These are phyloP conservation scores for Liparis tanakae DNA, from an alignment of 2,797 vertebrate genomes.

Conservation along the genomic window DNA sequence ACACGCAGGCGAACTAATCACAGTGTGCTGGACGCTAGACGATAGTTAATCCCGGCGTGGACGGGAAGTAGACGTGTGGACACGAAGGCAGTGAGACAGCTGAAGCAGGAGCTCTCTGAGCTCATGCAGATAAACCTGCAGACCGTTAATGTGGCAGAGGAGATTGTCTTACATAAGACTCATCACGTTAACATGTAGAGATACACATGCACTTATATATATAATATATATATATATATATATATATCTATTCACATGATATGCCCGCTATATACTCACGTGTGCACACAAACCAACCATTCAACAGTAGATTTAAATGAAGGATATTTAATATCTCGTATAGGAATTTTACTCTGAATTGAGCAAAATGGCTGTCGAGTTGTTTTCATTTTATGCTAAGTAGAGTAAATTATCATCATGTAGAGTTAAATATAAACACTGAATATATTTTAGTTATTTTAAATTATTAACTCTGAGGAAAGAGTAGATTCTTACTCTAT, in stretches of 20 bases:
- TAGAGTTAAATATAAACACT: too few species aligned
- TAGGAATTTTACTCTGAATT: background rate
- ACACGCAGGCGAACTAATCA: slow-evolving; percentile 47
- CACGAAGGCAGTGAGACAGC: slow-evolving; percentile 81
- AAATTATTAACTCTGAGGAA: too few species aligned
- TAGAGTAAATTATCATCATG: too few species aligned
- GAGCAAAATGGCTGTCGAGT: too few species aligned
- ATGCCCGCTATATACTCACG: slow-evolving; percentile 9
- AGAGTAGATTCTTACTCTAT: too few species aligned
- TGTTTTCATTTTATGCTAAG: too few species aligned
- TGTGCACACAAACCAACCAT: slow-evolving; percentile 39
- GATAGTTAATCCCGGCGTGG: slow-evolving; percentile 46
- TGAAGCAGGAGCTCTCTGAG: slow-evolving; percentile 63
- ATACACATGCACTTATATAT: slow-evolving; percentile 48
- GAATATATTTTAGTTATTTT: too few species aligned
- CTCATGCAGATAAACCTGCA: slow-evolving; percentile 57
- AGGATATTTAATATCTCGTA: slow-evolving; percentile 48
- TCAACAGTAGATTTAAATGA: slow-evolving; percentile 39
- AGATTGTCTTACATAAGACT: slow-evolving; percentile 77
- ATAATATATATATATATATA: slow-evolving; percentile 36
- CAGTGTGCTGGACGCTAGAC: slow-evolving; percentile 40
- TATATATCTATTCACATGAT: slow-evolving; percentile 29
- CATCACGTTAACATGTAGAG: slow-evolving; percentile 50
- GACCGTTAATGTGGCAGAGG: slow-evolving; percentile 51
- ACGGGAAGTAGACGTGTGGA: slow-evolving; percentile 43